Percentiles rank a stretch among this genome's conserved stretches.
Evolutionary conservation across 2,113 vertebrate species (phyloP).

Genomic region (Spheniscus mendiculus): DNA sequence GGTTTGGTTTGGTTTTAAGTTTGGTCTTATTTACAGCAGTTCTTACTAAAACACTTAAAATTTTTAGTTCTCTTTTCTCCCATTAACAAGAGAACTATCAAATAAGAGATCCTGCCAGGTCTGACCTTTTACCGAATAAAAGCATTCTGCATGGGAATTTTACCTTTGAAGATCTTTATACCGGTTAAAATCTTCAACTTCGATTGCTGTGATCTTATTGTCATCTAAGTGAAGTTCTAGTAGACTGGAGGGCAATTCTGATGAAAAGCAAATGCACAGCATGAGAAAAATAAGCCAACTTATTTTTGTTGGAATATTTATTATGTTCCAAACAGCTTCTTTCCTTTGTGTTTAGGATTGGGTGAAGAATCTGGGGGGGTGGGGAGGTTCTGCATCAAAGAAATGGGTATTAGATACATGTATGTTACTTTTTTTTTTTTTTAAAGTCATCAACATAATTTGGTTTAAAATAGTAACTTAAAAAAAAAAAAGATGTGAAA

Average conservation of each 20-base stretch:
- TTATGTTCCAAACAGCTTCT: not conserved
- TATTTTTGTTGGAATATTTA: not conserved
- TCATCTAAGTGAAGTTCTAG: constrained; percentile 92
- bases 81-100: not conserved
- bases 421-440: not conserved
- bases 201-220: constrained; percentile 91
- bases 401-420: not conserved
- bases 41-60: not conserved
- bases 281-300: not conserved
- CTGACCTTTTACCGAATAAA: not conserved
- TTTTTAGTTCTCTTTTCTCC: not conserved
- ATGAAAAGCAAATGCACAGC: not conserved
- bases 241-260: constrained; percentile 86
- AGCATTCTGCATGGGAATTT: not conserved
- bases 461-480: not conserved
- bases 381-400: not conserved
- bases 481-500: not conserved
- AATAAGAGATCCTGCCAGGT: not conserved
- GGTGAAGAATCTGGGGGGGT: not conserved
- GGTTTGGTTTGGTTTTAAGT: not conserved
- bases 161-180: constrained; percentile 94
- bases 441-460: not conserved
- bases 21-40: not conserved
- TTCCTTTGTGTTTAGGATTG: not conserved
- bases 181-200: constrained; percentile 90